These are phyloP conservation scores for Pegea sp. DNA, from an alignment of 23 tunicate genomes.

Conservation along the genomic window DNA sequence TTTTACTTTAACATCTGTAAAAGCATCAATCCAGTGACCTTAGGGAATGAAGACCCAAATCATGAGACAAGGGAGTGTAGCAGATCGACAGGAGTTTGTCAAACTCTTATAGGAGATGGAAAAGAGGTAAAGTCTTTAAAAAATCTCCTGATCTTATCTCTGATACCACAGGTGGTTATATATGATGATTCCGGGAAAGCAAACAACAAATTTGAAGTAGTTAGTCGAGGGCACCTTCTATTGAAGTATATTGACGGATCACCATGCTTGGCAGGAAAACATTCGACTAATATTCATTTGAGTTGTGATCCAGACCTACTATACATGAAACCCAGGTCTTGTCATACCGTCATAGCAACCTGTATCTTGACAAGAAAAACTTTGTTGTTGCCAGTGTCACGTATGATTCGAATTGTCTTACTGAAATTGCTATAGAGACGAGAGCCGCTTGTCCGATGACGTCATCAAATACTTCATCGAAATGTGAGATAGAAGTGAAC, in stretches of 20 bases:
- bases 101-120: conserved; percentile 5
- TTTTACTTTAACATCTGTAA: conserved; percentile 48
- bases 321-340: no score
- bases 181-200: no score
- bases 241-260: conserved; percentile 22
- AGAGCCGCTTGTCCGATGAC: conserved; percentile 30
- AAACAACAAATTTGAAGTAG: conserved; percentile 6
- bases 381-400: no score
- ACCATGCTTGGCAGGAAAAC: conserved; percentile 5
- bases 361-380: no score
- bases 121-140: conserved; percentile 7
- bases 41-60: background rate
- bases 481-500: conserved; percentile 18
- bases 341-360: no score
- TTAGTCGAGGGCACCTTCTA: conserved; percentile 13
- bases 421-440: no score
- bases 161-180: no score
- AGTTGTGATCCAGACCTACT: no score
- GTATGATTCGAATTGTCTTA: no score
- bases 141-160: background rate
- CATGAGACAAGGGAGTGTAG: conserved; percentile 13
- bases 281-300: conserved; percentile 25
- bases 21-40: conserved; percentile 22
- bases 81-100: conserved; percentile 37
- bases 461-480: no score